Evolutionary conservation across 2,113 vertebrate genomes (phyloP).

Genomic region (Manacus vitellinus): DNA sequence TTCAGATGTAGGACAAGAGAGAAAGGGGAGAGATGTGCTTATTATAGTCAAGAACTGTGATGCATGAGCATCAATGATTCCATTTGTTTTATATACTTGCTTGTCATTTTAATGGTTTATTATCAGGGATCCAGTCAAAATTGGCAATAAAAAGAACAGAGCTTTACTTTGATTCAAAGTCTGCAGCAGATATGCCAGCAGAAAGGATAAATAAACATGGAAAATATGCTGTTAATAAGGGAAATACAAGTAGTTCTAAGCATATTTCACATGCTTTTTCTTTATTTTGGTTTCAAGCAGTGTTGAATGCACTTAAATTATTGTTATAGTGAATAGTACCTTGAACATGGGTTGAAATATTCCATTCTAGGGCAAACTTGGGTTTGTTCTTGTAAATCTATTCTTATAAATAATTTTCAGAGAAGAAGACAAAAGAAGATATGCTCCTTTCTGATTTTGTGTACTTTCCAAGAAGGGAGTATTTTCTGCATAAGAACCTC

Average conservation of each 20-base stretch:
- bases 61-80: constrained; percentile 32
- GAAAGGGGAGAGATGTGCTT: background rate
- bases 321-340: constrained; percentile 30
- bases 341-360: constrained; percentile 32
- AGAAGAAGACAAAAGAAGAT: background rate
- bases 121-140: constrained; percentile 59
- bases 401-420: constrained; percentile 32
- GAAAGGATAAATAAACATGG: constrained; percentile 62
- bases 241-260: constrained; percentile 46
- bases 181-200: constrained; percentile 46
- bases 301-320: constrained; percentile 58
- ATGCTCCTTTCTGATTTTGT: background rate
- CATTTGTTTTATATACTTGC: constrained; percentile 57
- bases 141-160: constrained; percentile 58
- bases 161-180: constrained; percentile 53
- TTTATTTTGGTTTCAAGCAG: constrained; percentile 63
- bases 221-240: constrained; percentile 59
- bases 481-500: background rate
- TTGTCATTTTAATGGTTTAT: constrained; percentile 64
- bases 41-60: constrained; percentile 25
- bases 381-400: constrained; percentile 25
- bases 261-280: constrained; percentile 46
- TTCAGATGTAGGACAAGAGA: background rate
- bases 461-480: background rate
- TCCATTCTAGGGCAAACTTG: background rate